phyloP scores from a whole-genome alignment of 2,888 invertebrate species.

The Lottia scabra region DNA sequence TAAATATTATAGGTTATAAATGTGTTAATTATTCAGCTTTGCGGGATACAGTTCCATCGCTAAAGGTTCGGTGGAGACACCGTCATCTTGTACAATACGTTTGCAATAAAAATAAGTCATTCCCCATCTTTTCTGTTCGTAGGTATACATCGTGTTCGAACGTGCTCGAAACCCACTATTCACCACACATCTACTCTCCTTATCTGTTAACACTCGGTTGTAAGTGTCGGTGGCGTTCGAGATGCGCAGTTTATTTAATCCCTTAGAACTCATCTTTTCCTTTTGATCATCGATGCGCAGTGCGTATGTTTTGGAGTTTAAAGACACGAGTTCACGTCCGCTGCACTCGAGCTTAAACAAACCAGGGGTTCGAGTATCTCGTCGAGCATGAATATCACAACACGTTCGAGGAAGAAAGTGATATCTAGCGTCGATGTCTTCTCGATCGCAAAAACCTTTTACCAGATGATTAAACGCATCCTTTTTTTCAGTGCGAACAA shows the following conservation, averaged over 20 bases:
- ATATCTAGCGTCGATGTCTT: no score
- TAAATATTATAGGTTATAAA: no score
- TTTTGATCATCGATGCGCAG: neutral
- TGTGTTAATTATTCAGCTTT: neutral
- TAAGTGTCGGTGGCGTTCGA: neutral
- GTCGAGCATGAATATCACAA: no score
- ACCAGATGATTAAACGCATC: neutral
- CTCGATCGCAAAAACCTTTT: no score
- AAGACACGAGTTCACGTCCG: neutral
- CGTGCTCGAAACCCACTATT: neutral
- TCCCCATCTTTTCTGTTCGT: neutral
- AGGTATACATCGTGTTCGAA: neutral
- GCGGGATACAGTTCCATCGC: neutral
- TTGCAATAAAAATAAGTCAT: neutral
- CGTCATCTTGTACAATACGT: conserved; percentile 1
- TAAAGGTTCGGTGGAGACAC: neutral
- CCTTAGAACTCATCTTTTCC: conserved; percentile 1
- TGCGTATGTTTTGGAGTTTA: conserved; percentile 2
- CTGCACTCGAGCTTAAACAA: conserved; percentile 1
- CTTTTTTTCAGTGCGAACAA: neutral
- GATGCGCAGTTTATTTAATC: neutral
- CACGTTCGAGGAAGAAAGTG: no score
- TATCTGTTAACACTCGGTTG: neutral
- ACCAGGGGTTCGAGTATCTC: conserved; percentile 1
- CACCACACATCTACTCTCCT: neutral